Evolutionary conservation across 2,113 vertebrate species (phyloP), one percentile per base, ranked within the genome.

Genomic region (Rhodinocichla rosea): DNA sequence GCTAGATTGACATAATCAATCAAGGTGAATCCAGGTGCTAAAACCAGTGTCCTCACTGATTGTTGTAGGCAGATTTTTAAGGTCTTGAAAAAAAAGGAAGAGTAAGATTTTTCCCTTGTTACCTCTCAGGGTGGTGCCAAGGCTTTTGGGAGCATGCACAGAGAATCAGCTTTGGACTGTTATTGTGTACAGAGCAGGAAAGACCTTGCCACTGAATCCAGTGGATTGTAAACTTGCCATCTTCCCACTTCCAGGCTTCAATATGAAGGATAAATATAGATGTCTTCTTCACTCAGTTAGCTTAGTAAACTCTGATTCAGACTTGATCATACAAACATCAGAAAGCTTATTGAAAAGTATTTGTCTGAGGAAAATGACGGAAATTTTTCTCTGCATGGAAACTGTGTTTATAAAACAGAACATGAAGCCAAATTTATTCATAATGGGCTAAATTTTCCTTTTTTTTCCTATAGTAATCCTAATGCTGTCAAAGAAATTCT

Each of bases 271-370:
- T 73, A 57, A 89, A 90, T 73, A n/a, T 15, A 49, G n/a, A 24
- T 62, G 26, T 45, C 44, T 5, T 87, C 73, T 71, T 92, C 55
- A 56, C 56, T 74, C n/a, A 53, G 23, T 93, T 90, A 68, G 19
- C 32, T 77, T 95, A 65, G 28, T 42, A 91, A 96, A 83, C 68
- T 77, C 30, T 69, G 52, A 45, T 90, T 89, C 78, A 64, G 30
- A 52, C 21, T 57, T 45, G 47, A 23, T 75, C 44, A n/a, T 85
- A 59, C 11, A 62, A 82, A 64, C 16, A 50, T 15, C 19, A 59
- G 27, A 69, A 92, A 89, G 6, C 24, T 52, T 69, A 53, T 13
- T 77, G 50, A 70, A 87, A 83, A 50, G 5, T 59, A n/a, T 89
- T 83, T 52, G 10, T 80, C 30, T 49, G 22, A 59, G 47, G 39